Evolutionary conservation across 1,140 invertebrate species (phyloP), one percentile per base, ranked within the genome.

Genomic region (Scaptomyza pallida): DNA sequence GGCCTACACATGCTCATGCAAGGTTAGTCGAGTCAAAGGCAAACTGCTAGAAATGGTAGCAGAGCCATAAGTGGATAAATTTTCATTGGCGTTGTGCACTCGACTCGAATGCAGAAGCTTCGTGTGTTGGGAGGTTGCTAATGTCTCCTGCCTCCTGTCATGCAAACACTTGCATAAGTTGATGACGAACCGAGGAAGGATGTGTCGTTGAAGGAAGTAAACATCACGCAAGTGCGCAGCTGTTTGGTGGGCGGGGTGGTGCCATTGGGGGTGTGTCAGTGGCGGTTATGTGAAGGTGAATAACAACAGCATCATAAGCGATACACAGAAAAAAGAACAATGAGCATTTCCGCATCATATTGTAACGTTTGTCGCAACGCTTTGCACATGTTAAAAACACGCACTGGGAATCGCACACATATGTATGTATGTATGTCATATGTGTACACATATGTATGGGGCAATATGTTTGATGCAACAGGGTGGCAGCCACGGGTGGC

Each of bases 121-220:
- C n/a, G n/a, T n/a, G n/a, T n/a, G n/a, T n/a, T n/a, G 52, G 51
- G 51, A 3, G 16, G n/a, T 6, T n/a, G n/a, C n/a, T n/a, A n/a
- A n/a, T n/a, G n/a, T n/a, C n/a, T n/a, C n/a, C n/a, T 48, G 47
- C 3, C 3, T 16, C 26, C 5, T n/a, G n/a, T n/a, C n/a, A n/a
- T n/a, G n/a, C n/a, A n/a, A 10, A 12, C 12, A 21, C 21, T 45
- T 48, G 33, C 26, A 55, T 64, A 45, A 37, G 43, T 47, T 17
- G 37, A 33, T 35, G 44, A n/a, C 21, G 43, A 63, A 48, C 26
- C 43, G 2, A 12, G 19, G 23, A 23, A n/a, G 19, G 23, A 63
- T 55, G 33, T 23, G 40, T 5, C 61, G 13, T 9, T 45, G 45
- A 48, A 70, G 67, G 59, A 74, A 70, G 47, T 70, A 54, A 70